Evolutionary conservation across 2,888 invertebrate species (phyloP).

Genomic region (Heliconius hortense): DNA sequence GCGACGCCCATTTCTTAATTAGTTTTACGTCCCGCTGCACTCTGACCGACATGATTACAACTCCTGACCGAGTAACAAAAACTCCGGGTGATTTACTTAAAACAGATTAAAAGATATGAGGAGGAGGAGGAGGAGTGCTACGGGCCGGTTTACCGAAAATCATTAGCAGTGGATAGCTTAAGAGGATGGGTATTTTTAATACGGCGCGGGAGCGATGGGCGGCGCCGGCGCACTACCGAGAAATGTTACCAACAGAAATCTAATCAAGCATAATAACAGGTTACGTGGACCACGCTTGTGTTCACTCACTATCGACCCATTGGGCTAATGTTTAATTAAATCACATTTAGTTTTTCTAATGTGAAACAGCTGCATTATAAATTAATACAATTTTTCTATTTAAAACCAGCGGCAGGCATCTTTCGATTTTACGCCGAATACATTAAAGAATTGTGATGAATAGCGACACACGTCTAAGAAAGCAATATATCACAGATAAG

Average conservation of each 20-base stretch:
- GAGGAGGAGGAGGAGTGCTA: conserved; percentile 72
- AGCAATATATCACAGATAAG: conserved; percentile 74
- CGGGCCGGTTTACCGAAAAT: conserved; percentile 80
- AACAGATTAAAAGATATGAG: conserved; percentile 72
- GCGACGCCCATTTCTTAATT: conserved; percentile 77
- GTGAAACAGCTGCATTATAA: conserved; percentile 62
- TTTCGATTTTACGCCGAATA: conserved; percentile 52
- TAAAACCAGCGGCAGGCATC: conserved; percentile 45
- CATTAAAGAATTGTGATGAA: conserved; percentile 51
- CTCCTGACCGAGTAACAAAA: conserved; percentile 76
- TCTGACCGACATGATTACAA: conserved; percentile 81
- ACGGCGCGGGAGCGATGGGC: conserved; percentile 80
- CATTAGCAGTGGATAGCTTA: conserved; percentile 78
- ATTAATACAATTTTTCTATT: conserved; percentile 40
- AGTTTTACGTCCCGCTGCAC: conserved; percentile 79
- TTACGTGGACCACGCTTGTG: conserved; percentile 76
- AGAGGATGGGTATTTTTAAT: conserved; percentile 79
- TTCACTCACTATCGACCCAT: conserved; percentile 75
- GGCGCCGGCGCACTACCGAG: conserved; percentile 79
- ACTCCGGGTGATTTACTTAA: conserved; percentile 77
- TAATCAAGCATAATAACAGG: conserved; percentile 82
- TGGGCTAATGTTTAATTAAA: conserved; percentile 79
- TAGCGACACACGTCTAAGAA: conserved; percentile 58
- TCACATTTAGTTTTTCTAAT: conserved; percentile 73
- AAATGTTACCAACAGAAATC: conserved; percentile 82